These are phyloP conservation scores for Sphaeramia orbicularis DNA, from an alignment of 2,797 vertebrate genomes.

Conservation along the genomic window DNA sequence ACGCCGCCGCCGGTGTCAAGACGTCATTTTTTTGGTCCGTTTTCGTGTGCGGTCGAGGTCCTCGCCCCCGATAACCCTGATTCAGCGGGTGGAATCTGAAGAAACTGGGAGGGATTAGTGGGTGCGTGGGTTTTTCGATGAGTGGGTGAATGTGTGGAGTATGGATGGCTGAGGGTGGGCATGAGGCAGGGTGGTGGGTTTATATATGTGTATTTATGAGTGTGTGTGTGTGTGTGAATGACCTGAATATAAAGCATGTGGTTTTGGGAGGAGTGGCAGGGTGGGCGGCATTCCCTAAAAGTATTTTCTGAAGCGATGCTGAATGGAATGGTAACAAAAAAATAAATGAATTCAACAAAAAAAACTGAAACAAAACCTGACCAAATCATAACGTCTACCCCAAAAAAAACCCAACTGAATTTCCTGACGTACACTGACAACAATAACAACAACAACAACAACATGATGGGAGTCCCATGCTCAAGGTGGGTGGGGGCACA, in stretches of 20 bases:
- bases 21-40: constrained; percentile 36
- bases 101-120: constrained; percentile 74
- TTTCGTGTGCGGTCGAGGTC: constrained; percentile 21
- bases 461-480: constrained; percentile 79
- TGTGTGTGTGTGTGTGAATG: too few relatives aligned
- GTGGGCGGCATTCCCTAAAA: constrained; percentile 72
- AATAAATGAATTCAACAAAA: constrained; percentile 22
- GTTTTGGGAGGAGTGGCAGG: constrained; percentile 33
- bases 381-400: constrained; percentile 53
- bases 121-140: constrained; percentile 62
- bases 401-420: constrained; percentile 52
- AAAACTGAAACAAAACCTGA: constrained; percentile 31
- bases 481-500: constrained; percentile 65
- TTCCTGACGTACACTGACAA: constrained; percentile 56
- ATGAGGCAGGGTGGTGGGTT: constrained; percentile 56
- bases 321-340: constrained; percentile 70
- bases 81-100: constrained; percentile 65
- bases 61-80: neutral
- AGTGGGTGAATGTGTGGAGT: constrained; percentile 48
- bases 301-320: constrained; percentile 66
- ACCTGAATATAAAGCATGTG: constrained; percentile 46
- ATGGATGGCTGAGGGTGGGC: constrained; percentile 57
- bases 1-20: constrained; percentile 30
- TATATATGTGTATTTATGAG: constrained; percentile 28
- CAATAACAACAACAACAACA: constrained; percentile 44